phyloP scores from a whole-genome alignment of 1,140 invertebrate species.

The Aphelinus atriplicis region DNA sequence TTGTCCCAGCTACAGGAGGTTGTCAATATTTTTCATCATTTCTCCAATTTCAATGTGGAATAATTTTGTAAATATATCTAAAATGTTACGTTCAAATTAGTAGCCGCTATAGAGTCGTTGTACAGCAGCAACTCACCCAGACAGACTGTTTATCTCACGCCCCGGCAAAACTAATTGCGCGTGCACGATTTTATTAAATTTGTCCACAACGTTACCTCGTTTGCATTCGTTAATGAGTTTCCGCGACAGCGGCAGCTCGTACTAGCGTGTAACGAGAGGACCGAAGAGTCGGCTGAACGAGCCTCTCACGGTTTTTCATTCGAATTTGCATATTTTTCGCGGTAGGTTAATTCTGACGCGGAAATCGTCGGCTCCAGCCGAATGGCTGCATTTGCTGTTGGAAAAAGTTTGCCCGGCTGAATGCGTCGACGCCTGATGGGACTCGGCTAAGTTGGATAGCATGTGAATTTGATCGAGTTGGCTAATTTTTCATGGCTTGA shows the following conservation, averaged over 20 bases:
- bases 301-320: slow-evolving; percentile 32
- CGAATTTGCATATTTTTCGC: slow-evolving; percentile 53
- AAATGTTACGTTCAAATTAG: too few relatives aligned
- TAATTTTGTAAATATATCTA: too few relatives aligned
- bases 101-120: too few relatives aligned
- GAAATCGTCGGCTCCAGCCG: slow-evolving; percentile 40
- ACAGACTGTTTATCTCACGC: slow-evolving; percentile 50
- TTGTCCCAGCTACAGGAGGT: too few relatives aligned
- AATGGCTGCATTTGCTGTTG: background rate
- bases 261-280: slow-evolving; percentile 19
- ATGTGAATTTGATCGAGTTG: slow-evolving; percentile 33
- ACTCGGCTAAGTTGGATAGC: slow-evolving; percentile 30
- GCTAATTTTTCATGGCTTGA: slow-evolving; percentile 28
- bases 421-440: slow-evolving; percentile 21
- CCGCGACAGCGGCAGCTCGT: slow-evolving; percentile 43
- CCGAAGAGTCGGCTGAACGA: slow-evolving; percentile 1
- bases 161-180: slow-evolving; percentile 58
- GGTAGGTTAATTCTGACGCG: slow-evolving; percentile 41
- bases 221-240: slow-evolving; percentile 66
- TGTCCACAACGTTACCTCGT: slow-evolving; percentile 61
- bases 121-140: background rate
- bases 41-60: too few relatives aligned
- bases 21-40: too few relatives aligned
- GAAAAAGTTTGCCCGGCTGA: slow-evolving; percentile 13
- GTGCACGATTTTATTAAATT: slow-evolving; percentile 64